A percentile compares a stretch with the other conserved stretches of the same genome.
These are phyloP conservation scores for Zosterops lateralis DNA, from an alignment of 2,113 vertebrate species.

Conservation along the genomic window DNA sequence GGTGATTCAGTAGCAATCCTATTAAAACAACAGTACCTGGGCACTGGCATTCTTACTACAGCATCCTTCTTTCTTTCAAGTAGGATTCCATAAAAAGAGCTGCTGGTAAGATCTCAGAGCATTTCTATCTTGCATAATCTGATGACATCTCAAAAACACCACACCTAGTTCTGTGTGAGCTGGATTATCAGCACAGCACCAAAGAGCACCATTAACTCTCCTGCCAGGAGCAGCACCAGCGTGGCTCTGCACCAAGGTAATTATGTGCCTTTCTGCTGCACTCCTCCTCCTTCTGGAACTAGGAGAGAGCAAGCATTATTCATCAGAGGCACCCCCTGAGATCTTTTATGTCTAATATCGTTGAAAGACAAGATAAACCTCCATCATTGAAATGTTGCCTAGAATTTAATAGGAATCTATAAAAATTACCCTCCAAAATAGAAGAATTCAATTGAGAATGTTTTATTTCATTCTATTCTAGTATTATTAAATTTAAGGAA, in stretches of 20 bases:
- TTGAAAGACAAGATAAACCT: slow-evolving; percentile 12
- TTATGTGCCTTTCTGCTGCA: background rate
- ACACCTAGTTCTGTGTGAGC: background rate
- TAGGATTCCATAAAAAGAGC: background rate
- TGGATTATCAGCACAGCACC: background rate
- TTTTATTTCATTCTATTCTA: slow-evolving; percentile 8
- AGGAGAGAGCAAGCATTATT: background rate
- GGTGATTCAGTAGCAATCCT: slow-evolving; percentile 44
- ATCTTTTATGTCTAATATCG: background rate
- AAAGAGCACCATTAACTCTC: background rate
- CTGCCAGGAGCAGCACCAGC: background rate
- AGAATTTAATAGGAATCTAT: background rate
- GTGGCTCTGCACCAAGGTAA: background rate
- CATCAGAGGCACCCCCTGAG: background rate
- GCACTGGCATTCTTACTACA: background rate
- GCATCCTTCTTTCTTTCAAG: background rate
- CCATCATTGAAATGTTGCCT: background rate
- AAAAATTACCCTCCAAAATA: slow-evolving; percentile 23
- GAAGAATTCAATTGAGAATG: background rate
- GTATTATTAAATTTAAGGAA: slow-evolving; percentile 27
- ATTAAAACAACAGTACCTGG: slow-evolving; percentile 29
- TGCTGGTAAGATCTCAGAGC: background rate
- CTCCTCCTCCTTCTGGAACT: background rate
- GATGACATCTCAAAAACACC: background rate
- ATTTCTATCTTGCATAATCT: background rate